Conservation (phyloP, 1,140 invertebrate species). For the Asobara japonica region DNA sequence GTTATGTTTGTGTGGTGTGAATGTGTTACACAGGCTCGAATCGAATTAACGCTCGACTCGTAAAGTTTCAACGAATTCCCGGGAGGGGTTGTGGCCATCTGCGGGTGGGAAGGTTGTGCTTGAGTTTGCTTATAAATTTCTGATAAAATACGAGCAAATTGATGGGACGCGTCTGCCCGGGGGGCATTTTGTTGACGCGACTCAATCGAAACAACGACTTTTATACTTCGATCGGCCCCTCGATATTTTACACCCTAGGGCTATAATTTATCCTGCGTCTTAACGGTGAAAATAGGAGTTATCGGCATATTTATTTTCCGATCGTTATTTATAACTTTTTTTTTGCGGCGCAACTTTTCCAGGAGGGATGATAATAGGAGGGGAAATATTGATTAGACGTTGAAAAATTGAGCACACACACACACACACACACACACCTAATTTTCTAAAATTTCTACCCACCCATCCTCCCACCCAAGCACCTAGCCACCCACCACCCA, state of each 20-base stretch:
- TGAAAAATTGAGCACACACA: too few relatives aligned
- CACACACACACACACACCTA: too few relatives aligned
- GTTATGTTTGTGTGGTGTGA: constrained; percentile 23
- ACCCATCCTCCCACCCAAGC: too few relatives aligned
- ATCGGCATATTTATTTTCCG: background rate
- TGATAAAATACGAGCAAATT: constrained; percentile 17
- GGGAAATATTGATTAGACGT: too few relatives aligned
- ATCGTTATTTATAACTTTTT: background rate
- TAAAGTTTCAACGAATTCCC: background rate
- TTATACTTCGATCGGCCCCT: background rate
- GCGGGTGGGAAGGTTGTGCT: background rate
- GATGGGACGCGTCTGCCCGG: background rate
- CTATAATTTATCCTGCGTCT: background rate
- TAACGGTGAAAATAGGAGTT: background rate
- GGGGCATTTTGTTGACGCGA: constrained; percentile 8
- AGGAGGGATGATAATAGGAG: too few relatives aligned
- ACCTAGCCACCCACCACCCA: too few relatives aligned
- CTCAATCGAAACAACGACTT: constrained; percentile 20
- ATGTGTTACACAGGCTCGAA: background rate
- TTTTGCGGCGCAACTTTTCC: too few relatives aligned
- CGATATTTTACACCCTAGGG: background rate
- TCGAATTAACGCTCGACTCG: constrained; percentile 2
- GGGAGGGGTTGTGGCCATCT: background rate
- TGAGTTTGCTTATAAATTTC: constrained; percentile 31
- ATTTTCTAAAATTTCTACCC: too few relatives aligned